Evolutionary conservation across 2,888 invertebrate species (phyloP).

Genomic region (Monopis laevigella): DNA sequence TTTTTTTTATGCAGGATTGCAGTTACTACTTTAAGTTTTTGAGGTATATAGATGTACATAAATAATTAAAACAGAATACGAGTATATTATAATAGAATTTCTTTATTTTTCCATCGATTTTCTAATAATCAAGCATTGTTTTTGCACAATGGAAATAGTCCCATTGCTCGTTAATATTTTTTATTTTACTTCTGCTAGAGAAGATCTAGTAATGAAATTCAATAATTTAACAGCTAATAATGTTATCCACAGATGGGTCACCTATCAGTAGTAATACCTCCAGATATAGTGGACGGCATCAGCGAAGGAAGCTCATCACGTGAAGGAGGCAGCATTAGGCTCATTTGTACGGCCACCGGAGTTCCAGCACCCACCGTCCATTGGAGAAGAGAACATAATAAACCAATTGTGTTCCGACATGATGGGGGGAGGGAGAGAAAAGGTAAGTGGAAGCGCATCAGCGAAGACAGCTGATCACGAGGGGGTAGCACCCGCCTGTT

Average conservation of each 20-base stretch:
- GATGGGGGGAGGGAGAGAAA: constrained; percentile 77
- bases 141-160: too few species aligned
- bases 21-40: too few species aligned
- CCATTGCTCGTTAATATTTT: too few species aligned
- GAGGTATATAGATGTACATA: too few species aligned
- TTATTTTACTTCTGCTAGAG: too few species aligned
- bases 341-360: constrained; percentile 83
- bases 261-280: constrained; percentile 87
- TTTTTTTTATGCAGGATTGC: too few species aligned
- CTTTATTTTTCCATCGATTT: too few species aligned
- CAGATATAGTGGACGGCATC: constrained; percentile 84
- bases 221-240: too few species aligned
- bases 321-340: constrained; percentile 81
- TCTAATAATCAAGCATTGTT: too few species aligned
- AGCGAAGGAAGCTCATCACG: constrained; percentile 78
- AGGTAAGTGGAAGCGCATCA: constrained; percentile 56
- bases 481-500: constrained; percentile 80
- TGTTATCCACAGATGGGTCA: constrained; percentile 75
- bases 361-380: constrained; percentile 81
- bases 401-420: constrained; percentile 78
- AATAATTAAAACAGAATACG: too few species aligned
- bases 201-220: too few species aligned
- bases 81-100: too few species aligned
- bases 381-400: constrained; percentile 84
- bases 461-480: constrained; percentile 79